Percentiles rank a stretch among this genome's conserved stretches.
These are phyloP conservation scores for Rafetus swinhoei DNA, from an alignment of 2,113 vertebrate species.

Conservation along the genomic window DNA sequence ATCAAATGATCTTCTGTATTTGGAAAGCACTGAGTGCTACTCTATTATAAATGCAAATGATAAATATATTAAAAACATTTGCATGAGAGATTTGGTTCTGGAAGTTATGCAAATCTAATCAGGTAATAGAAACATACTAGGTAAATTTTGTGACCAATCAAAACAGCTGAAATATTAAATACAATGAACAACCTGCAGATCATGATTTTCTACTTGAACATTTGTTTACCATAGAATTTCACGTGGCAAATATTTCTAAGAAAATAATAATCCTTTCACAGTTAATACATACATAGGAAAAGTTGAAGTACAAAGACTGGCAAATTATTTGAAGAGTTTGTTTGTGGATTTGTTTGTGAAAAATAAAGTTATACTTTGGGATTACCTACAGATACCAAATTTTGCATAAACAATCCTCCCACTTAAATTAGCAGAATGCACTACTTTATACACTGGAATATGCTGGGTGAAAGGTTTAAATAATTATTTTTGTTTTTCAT, in stretches of 20 bases:
- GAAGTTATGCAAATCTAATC: not conserved
- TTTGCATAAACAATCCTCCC: no score
- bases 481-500: no score
- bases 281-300: not conserved
- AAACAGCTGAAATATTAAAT: not conserved
- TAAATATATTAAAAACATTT: not conserved
- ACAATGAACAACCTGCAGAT: not conserved
- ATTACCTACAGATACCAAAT: no score
- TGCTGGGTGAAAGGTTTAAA: no score
- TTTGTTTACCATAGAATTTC: not conserved
- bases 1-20: not conserved
- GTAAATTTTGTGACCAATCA: not conserved
- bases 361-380: no score
- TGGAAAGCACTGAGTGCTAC: not conserved
- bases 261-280: not conserved
- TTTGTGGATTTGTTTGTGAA: no score
- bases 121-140: not conserved
- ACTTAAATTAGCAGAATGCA: no score
- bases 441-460: no score
- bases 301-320: not conserved
- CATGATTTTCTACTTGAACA: not conserved
- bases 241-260: not conserved
- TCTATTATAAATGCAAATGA: not conserved
- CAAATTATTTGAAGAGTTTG: not conserved
- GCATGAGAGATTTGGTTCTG: not conserved